Conservation (phyloP, 2,797 vertebrate genomes). For the Synanceia verrucosa region DNA sequence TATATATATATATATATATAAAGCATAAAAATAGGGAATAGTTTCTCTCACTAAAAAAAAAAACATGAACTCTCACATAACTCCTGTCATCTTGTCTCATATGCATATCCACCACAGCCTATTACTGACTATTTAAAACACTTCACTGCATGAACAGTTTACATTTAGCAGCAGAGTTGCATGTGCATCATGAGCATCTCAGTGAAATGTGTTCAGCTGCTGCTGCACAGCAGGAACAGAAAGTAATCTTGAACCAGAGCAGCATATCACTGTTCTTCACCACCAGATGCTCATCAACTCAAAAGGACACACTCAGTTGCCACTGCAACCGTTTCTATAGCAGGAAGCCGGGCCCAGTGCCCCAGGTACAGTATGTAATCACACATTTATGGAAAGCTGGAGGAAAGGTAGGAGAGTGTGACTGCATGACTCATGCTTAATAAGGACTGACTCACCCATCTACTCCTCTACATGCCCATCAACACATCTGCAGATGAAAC, state of each 20-base stretch:
- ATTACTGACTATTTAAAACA: too few species aligned
- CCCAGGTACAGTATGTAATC: constrained; percentile 28
- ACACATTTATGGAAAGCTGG: constrained; percentile 23
- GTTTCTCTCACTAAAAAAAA: too few species aligned
- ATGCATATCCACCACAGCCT: too few species aligned
- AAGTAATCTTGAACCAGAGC: background rate
- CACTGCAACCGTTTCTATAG: constrained; percentile 30
- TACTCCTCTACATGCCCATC: constrained; percentile 12
- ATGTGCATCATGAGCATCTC: background rate
- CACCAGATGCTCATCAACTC: background rate
- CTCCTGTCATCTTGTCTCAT: too few species aligned
- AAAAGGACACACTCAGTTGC: constrained; percentile 22
- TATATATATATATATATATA: too few species aligned
- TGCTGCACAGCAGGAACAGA: background rate
- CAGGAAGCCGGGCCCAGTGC: background rate
- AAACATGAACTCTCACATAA: too few species aligned
- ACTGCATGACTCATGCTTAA: constrained; percentile 34
- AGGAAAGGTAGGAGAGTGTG: constrained; percentile 21
- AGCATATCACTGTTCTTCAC: background rate
- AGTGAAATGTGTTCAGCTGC: background rate
- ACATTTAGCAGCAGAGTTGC: too few species aligned
- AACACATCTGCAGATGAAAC: background rate
- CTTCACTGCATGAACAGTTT: too few species aligned
- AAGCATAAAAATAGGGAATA: too few species aligned
- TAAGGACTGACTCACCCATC: constrained; percentile 18